phyloP scores from a whole-genome alignment of 2,888 invertebrate species.

The Matsumyia berberina region DNA sequence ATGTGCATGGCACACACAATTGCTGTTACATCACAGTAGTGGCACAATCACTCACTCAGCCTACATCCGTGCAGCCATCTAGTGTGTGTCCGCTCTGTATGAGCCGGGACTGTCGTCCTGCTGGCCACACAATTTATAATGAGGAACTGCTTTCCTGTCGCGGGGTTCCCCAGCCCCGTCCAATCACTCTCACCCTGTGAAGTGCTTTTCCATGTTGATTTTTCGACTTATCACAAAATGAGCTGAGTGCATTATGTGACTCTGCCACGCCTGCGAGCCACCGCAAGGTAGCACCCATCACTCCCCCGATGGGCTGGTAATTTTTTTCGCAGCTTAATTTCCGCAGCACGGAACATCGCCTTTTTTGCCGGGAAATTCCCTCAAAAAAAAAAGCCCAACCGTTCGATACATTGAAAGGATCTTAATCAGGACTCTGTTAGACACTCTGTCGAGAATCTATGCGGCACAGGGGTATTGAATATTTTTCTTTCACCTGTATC shows the following conservation, averaged over 20 bases:
- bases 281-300: not conserved
- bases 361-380: constrained; percentile 33
- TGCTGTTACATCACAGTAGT: constrained; percentile 52
- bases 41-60: constrained; percentile 44
- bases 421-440: constrained; percentile 70
- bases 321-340: constrained; percentile 23
- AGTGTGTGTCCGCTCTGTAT: constrained; percentile 27
- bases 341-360: constrained; percentile 9
- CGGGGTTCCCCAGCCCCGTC: constrained; percentile 2
- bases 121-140: constrained; percentile 67
- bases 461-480: constrained; percentile 40
- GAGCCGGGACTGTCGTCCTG: constrained; percentile 33
- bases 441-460: constrained; percentile 54
- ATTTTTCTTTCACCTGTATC: constrained; percentile 43
- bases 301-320: not conserved
- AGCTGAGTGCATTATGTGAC: constrained; percentile 76
- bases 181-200: constrained; percentile 58
- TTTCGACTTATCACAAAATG: constrained; percentile 76
- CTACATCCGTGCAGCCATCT: constrained; percentile 45
- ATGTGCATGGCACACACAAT: constrained; percentile 63
- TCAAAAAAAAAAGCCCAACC: constrained; percentile 23
- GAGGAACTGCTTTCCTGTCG: constrained; percentile 59
- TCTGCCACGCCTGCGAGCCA: constrained; percentile 58
- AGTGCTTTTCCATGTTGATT: constrained; percentile 77
- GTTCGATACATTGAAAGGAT: constrained; percentile 64